Base-by-base conservation (phyloP, 2,888 invertebrate genomes). In the Laspeyria flexula region DNA sequence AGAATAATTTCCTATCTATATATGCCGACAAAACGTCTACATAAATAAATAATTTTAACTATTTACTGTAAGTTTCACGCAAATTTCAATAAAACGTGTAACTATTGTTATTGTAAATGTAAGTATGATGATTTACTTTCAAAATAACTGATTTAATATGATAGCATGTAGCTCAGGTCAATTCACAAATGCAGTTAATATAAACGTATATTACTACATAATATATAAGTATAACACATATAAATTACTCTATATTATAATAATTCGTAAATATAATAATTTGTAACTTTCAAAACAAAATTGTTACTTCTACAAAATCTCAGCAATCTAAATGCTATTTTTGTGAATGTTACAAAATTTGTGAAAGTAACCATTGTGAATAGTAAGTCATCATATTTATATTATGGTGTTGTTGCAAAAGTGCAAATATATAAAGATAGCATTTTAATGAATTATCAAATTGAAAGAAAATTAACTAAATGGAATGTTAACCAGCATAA, bases 401-500 rank as follows among this genome's bases (percentile, higher is more conserved):
- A 38, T 27, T 37, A 46, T 33, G 16, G 21, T 37, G 43, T 66
- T 70, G 45, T 60, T 60, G 40, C 44, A 50, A 46, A 35, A 9
- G 43, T 39, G 59, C 45, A 50, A 39, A 51, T 53, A 55, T 65
- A 52, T 58, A 43, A 51, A 39, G 43, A 45, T 63, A 53, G 63
- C 50, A 54, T 63, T 59, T 46, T 59, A 70, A 62, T 45, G 55
- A 61, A 62, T 70, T 71, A 71, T 70, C 55, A 68, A 69, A 65
- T 68, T 49, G 68, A 71, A 65, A 72, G 71, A 77, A 66, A n/a
- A n/a, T n/a, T 61, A 55, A 64, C 59, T 35, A 59, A 64, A 60
- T 52, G 60, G 73, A 82, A 80, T 81, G 84, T 87, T 86, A 83
- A 83, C 84, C 83, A 79, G 85, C 86, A 83, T 86, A 86, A 85